These are phyloP conservation scores for Pterocles orientalis DNA, from an alignment of 2,113 vertebrate genomes.

Conservation along the genomic window DNA sequence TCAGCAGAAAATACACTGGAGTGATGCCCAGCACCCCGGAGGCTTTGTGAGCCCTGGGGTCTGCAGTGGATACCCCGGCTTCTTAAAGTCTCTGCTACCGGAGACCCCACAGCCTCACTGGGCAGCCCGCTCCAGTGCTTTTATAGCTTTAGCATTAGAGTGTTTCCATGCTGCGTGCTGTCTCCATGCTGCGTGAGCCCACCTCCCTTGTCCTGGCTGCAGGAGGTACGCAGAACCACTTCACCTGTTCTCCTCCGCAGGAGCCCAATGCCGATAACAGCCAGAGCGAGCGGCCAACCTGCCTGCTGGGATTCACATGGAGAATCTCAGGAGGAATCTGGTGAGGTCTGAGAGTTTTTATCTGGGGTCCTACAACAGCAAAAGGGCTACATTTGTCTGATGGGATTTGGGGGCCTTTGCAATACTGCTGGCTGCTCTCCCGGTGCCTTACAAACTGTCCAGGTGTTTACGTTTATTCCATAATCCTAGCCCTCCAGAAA, in stretches of 20 bases:
- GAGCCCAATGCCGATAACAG: neutral
- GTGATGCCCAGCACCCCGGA: neutral
- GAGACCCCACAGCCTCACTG: accelerated
- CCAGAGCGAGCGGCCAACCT: neutral
- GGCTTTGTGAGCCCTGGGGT: neutral
- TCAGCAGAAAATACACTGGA: accelerated
- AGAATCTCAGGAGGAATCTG: neutral
- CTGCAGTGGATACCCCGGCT: accelerated
- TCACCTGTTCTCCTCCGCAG: neutral
- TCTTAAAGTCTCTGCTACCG: neutral
- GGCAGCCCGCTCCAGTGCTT: neutral
- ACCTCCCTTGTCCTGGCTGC: neutral
- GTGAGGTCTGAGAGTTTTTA: neutral
- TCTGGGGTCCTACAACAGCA: neutral
- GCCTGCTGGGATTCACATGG: neutral
- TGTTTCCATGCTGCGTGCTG: neutral
- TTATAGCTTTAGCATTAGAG: neutral
- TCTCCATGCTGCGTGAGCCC: neutral
- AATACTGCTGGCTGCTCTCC: neutral
- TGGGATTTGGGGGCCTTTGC: neutral
- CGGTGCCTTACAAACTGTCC: neutral
- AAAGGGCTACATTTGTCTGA: neutral
- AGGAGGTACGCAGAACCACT: neutral
- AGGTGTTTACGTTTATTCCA: conserved; percentile 23
- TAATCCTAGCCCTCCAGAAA: conserved; percentile 33